Evolutionary conservation across 2,113 vertebrate genomes (phyloP).

Genomic region (Embiotoca jacksoni): DNA sequence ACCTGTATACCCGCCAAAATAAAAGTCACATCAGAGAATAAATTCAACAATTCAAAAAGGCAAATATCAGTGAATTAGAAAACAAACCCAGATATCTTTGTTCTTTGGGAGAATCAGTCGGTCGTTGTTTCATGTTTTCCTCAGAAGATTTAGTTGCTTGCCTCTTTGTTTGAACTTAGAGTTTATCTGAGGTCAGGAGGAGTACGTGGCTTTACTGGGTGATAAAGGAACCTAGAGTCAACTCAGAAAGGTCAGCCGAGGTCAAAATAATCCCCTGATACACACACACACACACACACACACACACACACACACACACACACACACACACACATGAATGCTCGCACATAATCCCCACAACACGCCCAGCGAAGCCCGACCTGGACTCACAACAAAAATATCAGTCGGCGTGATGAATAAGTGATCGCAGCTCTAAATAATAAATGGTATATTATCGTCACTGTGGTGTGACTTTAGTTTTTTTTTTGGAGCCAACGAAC

Average conservation of each 20-base stretch:
- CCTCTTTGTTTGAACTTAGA: background rate
- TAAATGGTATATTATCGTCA: constrained; percentile 70
- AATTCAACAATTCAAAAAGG: background rate
- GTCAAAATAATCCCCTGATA: constrained; percentile 30
- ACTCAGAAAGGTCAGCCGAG: constrained; percentile 26
- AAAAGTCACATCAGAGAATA: background rate
- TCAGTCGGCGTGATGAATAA: constrained; percentile 70
- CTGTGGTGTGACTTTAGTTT: constrained; percentile 44
- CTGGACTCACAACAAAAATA: constrained; percentile 44
- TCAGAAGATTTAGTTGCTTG: background rate
- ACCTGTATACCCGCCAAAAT: no score
- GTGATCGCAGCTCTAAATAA: constrained; percentile 74
- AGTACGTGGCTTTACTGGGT: background rate
- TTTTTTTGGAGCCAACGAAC: constrained; percentile 33
- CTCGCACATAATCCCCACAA: constrained; percentile 45
- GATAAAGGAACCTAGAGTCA: constrained; percentile 4
- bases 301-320: constrained; percentile 7
- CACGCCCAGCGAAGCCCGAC: constrained; percentile 29
- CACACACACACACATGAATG: constrained; percentile 22
- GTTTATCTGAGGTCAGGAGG: background rate
- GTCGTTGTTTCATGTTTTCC: background rate
- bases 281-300: background rate
- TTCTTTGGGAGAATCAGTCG: background rate
- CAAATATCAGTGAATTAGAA: background rate
- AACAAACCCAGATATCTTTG: background rate